Base-by-base conservation (phyloP, 2,797 vertebrate species). In the Pempheris klunzingeri region DNA sequence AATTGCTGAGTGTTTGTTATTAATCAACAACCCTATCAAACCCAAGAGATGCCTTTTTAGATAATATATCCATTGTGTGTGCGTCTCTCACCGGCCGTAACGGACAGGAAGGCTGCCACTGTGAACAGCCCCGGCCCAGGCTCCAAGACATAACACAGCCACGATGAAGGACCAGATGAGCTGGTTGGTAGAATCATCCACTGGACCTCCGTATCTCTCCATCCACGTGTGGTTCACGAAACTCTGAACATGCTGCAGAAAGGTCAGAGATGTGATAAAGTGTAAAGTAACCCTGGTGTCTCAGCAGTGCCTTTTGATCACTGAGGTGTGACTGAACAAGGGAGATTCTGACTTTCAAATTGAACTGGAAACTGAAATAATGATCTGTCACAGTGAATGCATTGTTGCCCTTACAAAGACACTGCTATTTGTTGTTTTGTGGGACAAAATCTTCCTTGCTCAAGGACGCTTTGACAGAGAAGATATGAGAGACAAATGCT, bases 111-210 rank as follows among this genome's bases (percentile, higher is more conserved):
- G 81, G 69, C 91, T 93, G 2, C 95, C 94, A 0, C 93, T 94
- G 88, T 89, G 86, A 0, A 91, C 44, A 17, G 95, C 88, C 4
- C 94, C 94, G 4, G 91, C 75, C 83, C 94, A 92, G 3, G 92
- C 94, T 0, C 95, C 95, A 0, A 95, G 90, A 69, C 93, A 94
- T 59, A 95, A 87, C 53, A 94, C 67, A 1, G 96, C 94, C 82
- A 96, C 92, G 3, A 95, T 81, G 34, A 94, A 91, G 82, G 94
- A 95, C 95, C 96, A 96, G 81, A 95, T 81, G 76, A 96, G 73
- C 65, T 92, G 93, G 72, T 90, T 77, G 69, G 90, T 80, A 0
- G 94, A 90, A 2, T 92, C 85, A 0, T 76, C 74, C 69, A 93
- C 81, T 10, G 93, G 82, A 47, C 46, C 76, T 2, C 81, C 75